These are phyloP conservation scores for Drosophila testacea DNA, from an alignment of 2,888 invertebrate genomes.

Conservation along the genomic window DNA sequence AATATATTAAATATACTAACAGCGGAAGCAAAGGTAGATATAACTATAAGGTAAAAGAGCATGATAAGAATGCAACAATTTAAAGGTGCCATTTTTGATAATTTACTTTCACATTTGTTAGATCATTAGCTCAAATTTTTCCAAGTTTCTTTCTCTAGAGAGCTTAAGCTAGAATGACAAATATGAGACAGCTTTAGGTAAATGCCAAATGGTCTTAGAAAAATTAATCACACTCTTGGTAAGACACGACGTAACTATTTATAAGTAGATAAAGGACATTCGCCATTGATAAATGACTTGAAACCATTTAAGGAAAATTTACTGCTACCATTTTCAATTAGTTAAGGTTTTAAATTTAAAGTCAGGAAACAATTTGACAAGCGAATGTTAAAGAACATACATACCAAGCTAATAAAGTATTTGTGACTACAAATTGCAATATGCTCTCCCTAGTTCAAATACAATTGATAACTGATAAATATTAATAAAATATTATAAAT, in stretches of 20 bases:
- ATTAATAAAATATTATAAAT: slow-evolving; percentile 4
- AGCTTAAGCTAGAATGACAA: background rate
- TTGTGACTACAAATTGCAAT: background rate
- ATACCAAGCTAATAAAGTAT: no score
- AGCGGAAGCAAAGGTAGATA: no score
- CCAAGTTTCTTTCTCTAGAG: no score
- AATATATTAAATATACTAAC: no score
- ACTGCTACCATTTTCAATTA: background rate
- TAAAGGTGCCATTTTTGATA: no score
- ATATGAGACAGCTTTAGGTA: background rate
- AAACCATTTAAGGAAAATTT: background rate
- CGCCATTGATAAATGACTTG: background rate
- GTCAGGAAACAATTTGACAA: background rate
- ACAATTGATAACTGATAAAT: slow-evolving; percentile 1
- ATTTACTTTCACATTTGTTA: no score
- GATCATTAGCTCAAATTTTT: background rate
- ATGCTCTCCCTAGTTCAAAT: no score
- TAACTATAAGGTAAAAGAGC: no score
- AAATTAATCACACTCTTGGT: background rate
- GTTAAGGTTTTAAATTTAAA: background rate
- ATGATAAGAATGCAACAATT: no score
- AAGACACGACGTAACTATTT: background rate
- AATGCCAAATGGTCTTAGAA: background rate
- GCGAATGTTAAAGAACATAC: no score
- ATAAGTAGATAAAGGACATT: background rate